Conservation (phyloP, 1,140 invertebrate genomes). For the Zophobas morio region DNA sequence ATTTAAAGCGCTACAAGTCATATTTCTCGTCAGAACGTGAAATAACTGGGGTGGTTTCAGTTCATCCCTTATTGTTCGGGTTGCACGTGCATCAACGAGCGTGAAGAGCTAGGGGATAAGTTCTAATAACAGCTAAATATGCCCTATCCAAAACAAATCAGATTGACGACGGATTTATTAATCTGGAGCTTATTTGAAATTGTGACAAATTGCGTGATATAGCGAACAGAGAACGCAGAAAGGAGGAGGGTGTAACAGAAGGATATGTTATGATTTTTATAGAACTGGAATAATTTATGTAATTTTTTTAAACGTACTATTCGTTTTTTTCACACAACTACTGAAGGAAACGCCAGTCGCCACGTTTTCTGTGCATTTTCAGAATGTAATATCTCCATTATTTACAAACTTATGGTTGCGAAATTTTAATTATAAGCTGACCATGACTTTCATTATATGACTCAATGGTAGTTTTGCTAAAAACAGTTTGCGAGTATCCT, state of each 20-base stretch:
- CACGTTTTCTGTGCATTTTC: too few species aligned
- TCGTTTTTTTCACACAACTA: too few species aligned
- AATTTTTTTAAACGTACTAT: too few species aligned
- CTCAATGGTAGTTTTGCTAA: too few species aligned
- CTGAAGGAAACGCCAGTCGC: too few species aligned
- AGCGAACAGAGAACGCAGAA: not conserved
- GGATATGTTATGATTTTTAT: too few species aligned
- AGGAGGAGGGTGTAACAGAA: not conserved
- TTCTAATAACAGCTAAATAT: conserved; percentile 39
- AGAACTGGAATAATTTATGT: too few species aligned
- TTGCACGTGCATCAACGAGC: conserved; percentile 34
- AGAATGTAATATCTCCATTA: too few species aligned
- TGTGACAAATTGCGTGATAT: conserved; percentile 25
- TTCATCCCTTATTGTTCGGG: conserved; percentile 32
- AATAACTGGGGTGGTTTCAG: conserved; percentile 12
- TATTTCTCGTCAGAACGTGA: conserved; percentile 54
- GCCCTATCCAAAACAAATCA: conserved; percentile 44
- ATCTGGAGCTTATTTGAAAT: conserved; percentile 19
- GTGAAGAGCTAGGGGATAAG: conserved; percentile 22
- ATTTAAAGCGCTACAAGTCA: conserved; percentile 2
- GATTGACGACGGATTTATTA: conserved; percentile 34
- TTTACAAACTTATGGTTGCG: too few species aligned
- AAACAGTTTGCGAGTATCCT: too few species aligned
- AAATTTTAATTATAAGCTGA: too few species aligned
- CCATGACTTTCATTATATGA: too few species aligned